Evolutionary conservation across 2,797 vertebrate species (phyloP), one percentile per base, ranked within the genome.

Genomic region (Sarcoramphus papa): DNA sequence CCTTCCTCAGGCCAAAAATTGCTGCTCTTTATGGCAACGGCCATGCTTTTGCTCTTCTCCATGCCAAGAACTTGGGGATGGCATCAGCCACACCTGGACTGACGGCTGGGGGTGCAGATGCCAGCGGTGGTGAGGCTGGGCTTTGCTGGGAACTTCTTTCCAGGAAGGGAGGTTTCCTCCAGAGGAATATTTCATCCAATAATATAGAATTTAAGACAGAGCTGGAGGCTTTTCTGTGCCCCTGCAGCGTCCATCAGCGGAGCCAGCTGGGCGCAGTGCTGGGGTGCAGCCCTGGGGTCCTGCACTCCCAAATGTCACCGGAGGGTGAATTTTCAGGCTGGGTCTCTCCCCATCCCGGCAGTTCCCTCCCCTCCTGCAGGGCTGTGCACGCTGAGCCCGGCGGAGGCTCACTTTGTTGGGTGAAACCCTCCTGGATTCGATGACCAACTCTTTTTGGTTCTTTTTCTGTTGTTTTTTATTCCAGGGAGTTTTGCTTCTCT

Each of bases 21-120:
- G 9, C 23, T 75, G 45, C 12, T 57, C 10, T 35, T 85, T 6
- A 2, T 41, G 48, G 60, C 53, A 25, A 0, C 2, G 31, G 10
- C 62, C 21, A 0, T 21, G 18, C 20, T 68, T 86, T 56, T 48
- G n/a, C 76, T 86, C 60, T 67, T 70, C 33, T 90, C 24, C 31
- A 3, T 1, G 4, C 25, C 2, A 3, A 20, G 35, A 37, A 15
- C 1, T 0, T 41, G 51, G 64, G 19, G 30, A 24, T 35, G 41
- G 31, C n/a, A 40, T 62, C 62, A 25, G 0, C 47, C 5, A 1
- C 1, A 1, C 24, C 28, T 57, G 59, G 47, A 5, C 17, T 23
- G 41, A 5, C 17, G n/a, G 24, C 62, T 64, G 51, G 45, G 43
- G 22, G 11, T 6, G 12, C 3, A 4, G 68, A 7, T 63, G 50